Percentiles rank a stretch among this genome's conserved stretches.
These are phyloP conservation scores for Myrmecobius fasciatus DNA, from an alignment of 2,113 vertebrate species.

Conservation along the genomic window DNA sequence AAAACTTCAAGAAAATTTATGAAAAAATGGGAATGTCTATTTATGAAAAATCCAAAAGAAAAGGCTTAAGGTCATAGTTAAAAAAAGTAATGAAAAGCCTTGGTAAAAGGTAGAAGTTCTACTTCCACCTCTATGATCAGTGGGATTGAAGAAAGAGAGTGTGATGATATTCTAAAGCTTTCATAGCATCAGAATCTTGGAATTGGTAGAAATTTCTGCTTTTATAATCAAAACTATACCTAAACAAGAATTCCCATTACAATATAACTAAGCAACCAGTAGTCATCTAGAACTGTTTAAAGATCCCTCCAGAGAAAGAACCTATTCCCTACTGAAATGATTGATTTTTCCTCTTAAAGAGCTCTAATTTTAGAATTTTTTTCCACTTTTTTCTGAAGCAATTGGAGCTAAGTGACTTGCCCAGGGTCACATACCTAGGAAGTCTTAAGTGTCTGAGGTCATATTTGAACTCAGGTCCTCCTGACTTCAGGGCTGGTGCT, in stretches of 20 bases:
- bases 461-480: no score
- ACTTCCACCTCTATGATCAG: not conserved
- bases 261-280: not conserved
- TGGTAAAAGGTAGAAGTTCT: not conserved
- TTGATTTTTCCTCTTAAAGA: not conserved
- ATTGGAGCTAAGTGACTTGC: no score
- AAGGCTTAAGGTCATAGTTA: not conserved
- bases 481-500: no score
- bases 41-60: not conserved
- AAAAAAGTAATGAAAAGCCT: not conserved
- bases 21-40: not conserved
- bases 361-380: not conserved
- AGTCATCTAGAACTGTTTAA: not conserved
- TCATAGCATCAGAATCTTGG: not conserved
- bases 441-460: no score
- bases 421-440: no score
- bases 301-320: not conserved
- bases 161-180: not conserved
- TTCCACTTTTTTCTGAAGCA: no score
- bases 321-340: not conserved
- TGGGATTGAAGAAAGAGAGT: not conserved
- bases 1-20: not conserved
- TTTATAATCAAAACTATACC: not conserved
- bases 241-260: not conserved
- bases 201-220: not conserved